phyloP scores from a whole-genome alignment of 2,113 vertebrate genomes.

The Herpetotheres cachinnans region DNA sequence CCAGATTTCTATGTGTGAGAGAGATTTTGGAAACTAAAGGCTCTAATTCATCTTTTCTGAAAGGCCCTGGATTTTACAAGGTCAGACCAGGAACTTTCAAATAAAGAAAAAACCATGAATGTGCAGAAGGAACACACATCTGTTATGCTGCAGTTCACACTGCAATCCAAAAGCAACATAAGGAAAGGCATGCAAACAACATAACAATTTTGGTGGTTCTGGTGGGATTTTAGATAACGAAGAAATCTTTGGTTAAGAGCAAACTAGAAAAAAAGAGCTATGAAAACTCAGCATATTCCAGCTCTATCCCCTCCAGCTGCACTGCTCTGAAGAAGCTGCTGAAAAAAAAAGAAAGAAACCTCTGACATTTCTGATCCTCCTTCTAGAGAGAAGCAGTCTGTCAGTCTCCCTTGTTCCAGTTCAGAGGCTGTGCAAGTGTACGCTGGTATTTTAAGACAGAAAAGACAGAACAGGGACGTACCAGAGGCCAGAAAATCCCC shows the following conservation, averaged over 20 bases:
- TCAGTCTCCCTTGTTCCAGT: neutral
- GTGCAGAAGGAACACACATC: neutral
- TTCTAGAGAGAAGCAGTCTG: neutral
- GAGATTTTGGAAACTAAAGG: slow-evolving; percentile 31
- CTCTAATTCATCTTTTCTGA: neutral
- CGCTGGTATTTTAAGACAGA: neutral
- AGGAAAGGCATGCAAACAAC: neutral
- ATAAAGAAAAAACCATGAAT: neutral
- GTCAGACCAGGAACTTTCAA: slow-evolving; percentile 11
- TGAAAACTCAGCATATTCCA: neutral
- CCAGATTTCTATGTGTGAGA: neutral
- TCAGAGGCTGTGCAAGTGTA: neutral
- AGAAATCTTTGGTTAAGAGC: neutral
- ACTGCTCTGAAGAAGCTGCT: neutral
- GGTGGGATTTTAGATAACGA: neutral
- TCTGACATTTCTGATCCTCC: neutral
- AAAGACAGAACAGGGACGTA: neutral
- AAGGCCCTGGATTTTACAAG: slow-evolving; percentile 3
- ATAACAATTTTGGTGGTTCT: neutral
- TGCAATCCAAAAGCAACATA: slow-evolving; percentile 16
- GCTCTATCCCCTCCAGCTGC: neutral
- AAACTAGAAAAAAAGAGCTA: neutral
- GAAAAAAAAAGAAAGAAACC: neutral
- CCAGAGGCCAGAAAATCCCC: neutral
- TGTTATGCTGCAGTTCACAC: neutral